A percentile compares a stretch with the other conserved stretches of the same genome.
phyloP scores from a whole-genome alignment of 2,797 vertebrate species.

The Helostoma temminkii region DNA sequence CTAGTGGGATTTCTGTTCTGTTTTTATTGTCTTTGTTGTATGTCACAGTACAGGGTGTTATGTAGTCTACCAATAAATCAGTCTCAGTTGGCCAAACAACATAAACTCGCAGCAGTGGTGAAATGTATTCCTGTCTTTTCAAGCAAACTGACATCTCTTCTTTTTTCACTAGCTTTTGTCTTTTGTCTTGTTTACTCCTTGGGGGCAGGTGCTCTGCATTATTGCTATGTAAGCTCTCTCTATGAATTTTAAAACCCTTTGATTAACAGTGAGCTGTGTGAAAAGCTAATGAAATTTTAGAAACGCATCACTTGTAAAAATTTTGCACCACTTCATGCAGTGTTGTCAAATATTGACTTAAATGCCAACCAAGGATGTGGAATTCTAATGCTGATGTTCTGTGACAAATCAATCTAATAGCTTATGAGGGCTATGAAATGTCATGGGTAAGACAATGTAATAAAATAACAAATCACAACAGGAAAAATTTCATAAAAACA shows the following conservation, averaged over 20 bases:
- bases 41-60: conserved; percentile 5
- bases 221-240: conserved; percentile 54
- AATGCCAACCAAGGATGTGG: conserved; percentile 52
- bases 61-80: conserved; percentile 28
- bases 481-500: conserved; percentile 39
- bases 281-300: conserved; percentile 63
- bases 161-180: conserved; percentile 26
- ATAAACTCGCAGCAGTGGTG: conserved; percentile 17
- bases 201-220: conserved; percentile 58
- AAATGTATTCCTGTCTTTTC: conserved; percentile 36
- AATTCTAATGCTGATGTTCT: conserved; percentile 55
- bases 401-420: conserved; percentile 55
- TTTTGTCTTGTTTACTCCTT: conserved; percentile 60
- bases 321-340: conserved; percentile 39
- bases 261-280: conserved; percentile 56
- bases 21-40: conserved; percentile 14
- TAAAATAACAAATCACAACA: conserved; percentile 32
- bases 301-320: conserved; percentile 32
- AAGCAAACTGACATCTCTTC: conserved; percentile 23
- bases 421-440: conserved; percentile 45
- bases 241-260: conserved; percentile 69
- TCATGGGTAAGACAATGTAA: conserved; percentile 17
- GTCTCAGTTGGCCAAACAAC: conserved; percentile 32
- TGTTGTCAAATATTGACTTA: conserved; percentile 71
- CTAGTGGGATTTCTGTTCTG: conserved; percentile 3